These are phyloP conservation scores for Syngnathus acus DNA, from an alignment of 2,797 vertebrate species.

Conservation along the genomic window DNA sequence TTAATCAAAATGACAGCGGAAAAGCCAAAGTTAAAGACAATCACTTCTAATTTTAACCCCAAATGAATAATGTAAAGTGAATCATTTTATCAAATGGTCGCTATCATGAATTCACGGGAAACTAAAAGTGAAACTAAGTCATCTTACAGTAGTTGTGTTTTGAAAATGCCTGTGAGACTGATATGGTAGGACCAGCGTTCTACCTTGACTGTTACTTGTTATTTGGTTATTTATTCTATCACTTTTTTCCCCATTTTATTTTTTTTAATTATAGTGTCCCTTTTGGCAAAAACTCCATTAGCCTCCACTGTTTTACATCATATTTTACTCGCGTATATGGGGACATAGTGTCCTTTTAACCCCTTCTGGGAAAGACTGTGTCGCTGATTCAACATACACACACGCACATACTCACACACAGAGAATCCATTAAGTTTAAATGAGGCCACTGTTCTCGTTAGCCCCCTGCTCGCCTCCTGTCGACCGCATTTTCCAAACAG, in stretches of 20 bases:
- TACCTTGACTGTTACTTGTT: too few species aligned
- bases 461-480: neutral
- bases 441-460: constrained; percentile 27
- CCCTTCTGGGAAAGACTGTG: neutral
- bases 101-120: too few species aligned
- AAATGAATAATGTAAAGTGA: neutral
- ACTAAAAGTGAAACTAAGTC: too few species aligned
- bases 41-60: neutral
- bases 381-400: constrained; percentile 7
- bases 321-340: neutral
- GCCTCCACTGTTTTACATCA: too few species aligned
- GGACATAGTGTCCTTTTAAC: constrained; percentile 2
- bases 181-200: too few species aligned
- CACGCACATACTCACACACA: neutral
- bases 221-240: too few species aligned
- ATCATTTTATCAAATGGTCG: too few species aligned
- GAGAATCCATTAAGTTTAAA: constrained; percentile 35
- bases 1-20: neutral
- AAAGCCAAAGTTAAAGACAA: neutral
- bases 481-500: constrained; percentile 23
- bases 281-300: too few species aligned
- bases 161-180: too few species aligned
- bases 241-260: too few species aligned
- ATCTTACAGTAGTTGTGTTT: too few species aligned
- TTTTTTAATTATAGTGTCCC: too few species aligned